Base-by-base conservation (phyloP, 1,140 invertebrate genomes). In the Campoletis sonorensis region DNA sequence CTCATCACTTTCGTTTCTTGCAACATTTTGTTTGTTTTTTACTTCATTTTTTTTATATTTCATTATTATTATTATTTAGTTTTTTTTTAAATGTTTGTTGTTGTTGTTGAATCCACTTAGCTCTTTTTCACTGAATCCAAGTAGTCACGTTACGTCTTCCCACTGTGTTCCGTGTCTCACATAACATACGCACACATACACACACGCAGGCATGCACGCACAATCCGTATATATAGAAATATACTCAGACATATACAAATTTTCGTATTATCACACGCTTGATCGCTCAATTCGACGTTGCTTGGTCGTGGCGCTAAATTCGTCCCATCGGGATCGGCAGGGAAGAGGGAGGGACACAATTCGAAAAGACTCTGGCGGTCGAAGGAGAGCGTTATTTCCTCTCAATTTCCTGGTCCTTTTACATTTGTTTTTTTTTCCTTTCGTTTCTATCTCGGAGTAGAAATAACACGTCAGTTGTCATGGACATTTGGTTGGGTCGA, bases 181-280 rank as follows among this genome's bases (percentile, higher is more conserved):
- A n/a, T 37, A 45, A 73, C 37, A 73, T 49, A 54, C 51, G n/a
- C 18, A 54, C n/a, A 54, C n/a, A 54, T 54, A 54, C n/a, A n/a
- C 51, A 54, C 16, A n/a, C n/a, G 18, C 51, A 54, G 18, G 51
- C 51, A 54, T 11, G 8, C 51, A 54, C 18, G n/a, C 51, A 54
- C 7, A n/a, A 54, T 21, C 51, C 16, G 23, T 64, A 27, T 64
- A 27, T 64, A 64, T 64, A 58, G 54, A 58, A 23, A 73, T 73
- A 73, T 73, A 23, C 23, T 21, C 82, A 70, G 80, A 85, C 82
- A 80, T 84, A n/a, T n/a, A n/a, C n/a, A n/a, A n/a, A n/a, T 84
- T 75, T 83, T 79, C 67, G 83, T 82, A 83, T 83, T 87, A 87
- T 87, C 86, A 87, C 86, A 87, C 86, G 81, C 85, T 86, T 85